Evolutionary conservation across 2,888 invertebrate genomes (phyloP), one percentile per base, ranked within the genome.

Genomic region (Ectemnius cavifrons): DNA sequence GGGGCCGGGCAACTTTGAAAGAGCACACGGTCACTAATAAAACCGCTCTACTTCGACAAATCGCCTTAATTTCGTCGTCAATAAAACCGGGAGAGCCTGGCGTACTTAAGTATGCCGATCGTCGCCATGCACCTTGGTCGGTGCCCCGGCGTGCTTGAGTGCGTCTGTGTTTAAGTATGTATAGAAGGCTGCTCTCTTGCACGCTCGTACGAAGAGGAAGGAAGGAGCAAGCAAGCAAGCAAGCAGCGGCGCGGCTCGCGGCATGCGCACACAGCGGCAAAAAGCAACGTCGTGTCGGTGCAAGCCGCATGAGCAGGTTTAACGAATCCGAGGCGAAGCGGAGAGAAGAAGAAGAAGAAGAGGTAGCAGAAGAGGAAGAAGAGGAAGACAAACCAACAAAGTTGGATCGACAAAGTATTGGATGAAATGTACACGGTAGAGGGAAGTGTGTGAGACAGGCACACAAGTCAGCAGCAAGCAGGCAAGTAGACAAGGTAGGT

Each of bases 11-110:
- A 46, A 74, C 71, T 69, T 46, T 56, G 70, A 78, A 73, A 74
- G 72, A 75, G 52, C 63, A 63, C 59, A 66, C 59, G 49, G 27
- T 14, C 28, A 67, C 61, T 63, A 59, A 66, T 75, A 70, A 75
- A 71, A 79, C 67, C 63, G 65, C 56, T 73, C 65, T 67, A 67
- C 60, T 67, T 59, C 20, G 67, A 74, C 65, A 77, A 77, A 59
- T 74, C 65, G 75, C 58, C 61, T 68, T 73, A 74, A 77, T 81
- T 77, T 80, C 66, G 68, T 78, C 72, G 76, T 61, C 66, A 65
- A 71, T 74, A 69, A 70, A 57, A 66, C 49, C 64, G 61, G 73
- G 71, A 79, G 69, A 74, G 65, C 68, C 61, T 61, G 46, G 11
- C 72, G 57, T 37, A 37, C 37, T 37, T 37, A 77, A 67, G 77